Evolutionary conservation across 2,113 vertebrate species (phyloP), one percentile per base, ranked within the genome.

Genomic region (Tenrec ecaudatus): DNA sequence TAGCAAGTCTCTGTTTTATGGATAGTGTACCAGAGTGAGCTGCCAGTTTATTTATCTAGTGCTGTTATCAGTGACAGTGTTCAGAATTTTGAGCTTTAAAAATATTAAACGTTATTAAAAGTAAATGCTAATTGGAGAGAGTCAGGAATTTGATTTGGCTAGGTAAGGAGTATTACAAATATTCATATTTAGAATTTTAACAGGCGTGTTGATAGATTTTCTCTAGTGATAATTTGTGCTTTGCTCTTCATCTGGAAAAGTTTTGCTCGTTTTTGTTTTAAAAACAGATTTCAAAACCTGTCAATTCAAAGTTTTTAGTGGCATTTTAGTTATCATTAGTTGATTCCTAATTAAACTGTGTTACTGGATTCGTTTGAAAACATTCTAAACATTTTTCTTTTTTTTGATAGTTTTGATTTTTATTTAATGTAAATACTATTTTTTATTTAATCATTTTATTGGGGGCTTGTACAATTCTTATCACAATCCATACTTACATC

Each of bases 261-360:
- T 91, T 92, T 95, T 92, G 27, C 47, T 92, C 58, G 19, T 36
- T 88, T 91, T 90, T 78, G 7, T 83, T 80, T 25, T 33, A 57
- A 87, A 77, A 73, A 77, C 31, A 27, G 3, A 93, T 8, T 36
- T 73, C 19, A 36, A 73, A 77, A 43, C 47, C 57, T 10, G 78
- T 57, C 0, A 2, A 71, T 19, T 25, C 27, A 68, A 36, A 79
- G 6, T 81, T 93, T 90, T 20, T 86, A 75, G 36, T 92, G 90
- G 20, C 23, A 53, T 62, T 96, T 90, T 43, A 89, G 22, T 23
- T 92, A 38, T 90, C 79, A 68, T 81, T 84, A 64, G n/a, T 88
- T 91, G 66, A 57, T 66, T 84, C 20, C 1, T 90, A 82, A 71
- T 47, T 85, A 71, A 78, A 88, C 81, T 69, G 1, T 90, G 20